Evolutionary conservation across 2,888 invertebrate species (phyloP).

Genomic region (Standfussiana lucernea): DNA sequence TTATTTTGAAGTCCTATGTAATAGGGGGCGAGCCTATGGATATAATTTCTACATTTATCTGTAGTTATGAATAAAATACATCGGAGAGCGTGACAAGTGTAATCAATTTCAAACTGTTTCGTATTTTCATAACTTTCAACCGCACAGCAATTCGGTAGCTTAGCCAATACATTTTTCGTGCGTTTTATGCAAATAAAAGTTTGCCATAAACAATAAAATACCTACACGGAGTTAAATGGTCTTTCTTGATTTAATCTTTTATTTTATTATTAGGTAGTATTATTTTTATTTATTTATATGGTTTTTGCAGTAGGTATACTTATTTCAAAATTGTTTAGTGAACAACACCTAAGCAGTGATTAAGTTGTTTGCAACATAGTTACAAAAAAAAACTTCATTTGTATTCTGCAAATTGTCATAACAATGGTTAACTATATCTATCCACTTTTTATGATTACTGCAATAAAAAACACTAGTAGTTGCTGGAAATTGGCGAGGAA

Average conservation of each 20-base stretch:
- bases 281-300: not conserved
- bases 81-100: not conserved
- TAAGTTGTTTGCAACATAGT: not conserved
- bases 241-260: not conserved
- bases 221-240: not conserved
- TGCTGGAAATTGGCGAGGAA: slow-evolving; percentile 44
- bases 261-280: not conserved
- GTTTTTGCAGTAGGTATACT: not conserved
- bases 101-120: not conserved
- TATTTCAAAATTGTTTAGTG: slow-evolving; percentile 5
- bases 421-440: slow-evolving; percentile 10
- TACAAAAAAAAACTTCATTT: not conserved
- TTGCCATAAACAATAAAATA: not conserved
- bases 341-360: not conserved
- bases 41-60: too few species aligned
- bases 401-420: slow-evolving; percentile 15
- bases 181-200: not conserved
- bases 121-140: not conserved
- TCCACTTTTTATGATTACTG: slow-evolving; percentile 32
- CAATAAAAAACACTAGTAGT: slow-evolving; percentile 36
- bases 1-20: not conserved
- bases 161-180: slow-evolving; percentile 14
- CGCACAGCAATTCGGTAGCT: not conserved
- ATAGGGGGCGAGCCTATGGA: not conserved
- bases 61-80: not conserved